Evolutionary conservation across 2,113 vertebrate species (phyloP).

Genomic region (Neodon shergylaensis): DNA sequence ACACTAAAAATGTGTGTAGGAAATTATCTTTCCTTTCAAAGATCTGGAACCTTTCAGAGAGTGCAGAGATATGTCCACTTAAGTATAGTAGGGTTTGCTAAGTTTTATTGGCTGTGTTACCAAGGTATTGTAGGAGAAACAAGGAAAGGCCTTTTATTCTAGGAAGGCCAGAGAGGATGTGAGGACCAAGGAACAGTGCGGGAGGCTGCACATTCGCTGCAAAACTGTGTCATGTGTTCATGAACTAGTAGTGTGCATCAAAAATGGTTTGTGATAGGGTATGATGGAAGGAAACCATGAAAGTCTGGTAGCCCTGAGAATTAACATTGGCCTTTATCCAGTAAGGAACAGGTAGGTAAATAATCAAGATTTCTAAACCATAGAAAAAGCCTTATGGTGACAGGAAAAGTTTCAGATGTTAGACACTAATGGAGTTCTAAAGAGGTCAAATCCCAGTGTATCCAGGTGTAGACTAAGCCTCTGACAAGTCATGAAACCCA

Average conservation of each 20-base stretch:
- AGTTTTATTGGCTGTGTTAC: not conserved
- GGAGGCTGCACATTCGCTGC: not conserved
- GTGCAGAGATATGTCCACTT: not conserved
- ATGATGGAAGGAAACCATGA: not conserved
- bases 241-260: not conserved
- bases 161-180: not conserved
- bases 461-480: not conserved
- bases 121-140: not conserved
- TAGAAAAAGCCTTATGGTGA: not conserved
- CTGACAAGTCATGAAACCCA: not conserved
- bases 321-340: not conserved
- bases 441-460: conserved; percentile 47
- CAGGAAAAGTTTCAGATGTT: not conserved
- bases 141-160: not conserved
- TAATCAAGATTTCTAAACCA: conserved; percentile 27
- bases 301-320: not conserved
- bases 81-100: not conserved
- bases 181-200: not conserved
- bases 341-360: not conserved
- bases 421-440: not conserved
- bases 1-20: not conserved
- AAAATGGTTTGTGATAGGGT: not conserved
- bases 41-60: not conserved
- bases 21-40: not conserved
- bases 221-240: not conserved